A percentile compares a stretch with the other conserved stretches of the same genome.
Conservation (phyloP, 1,140 invertebrate species). For the Euura saliciscinereae region DNA sequence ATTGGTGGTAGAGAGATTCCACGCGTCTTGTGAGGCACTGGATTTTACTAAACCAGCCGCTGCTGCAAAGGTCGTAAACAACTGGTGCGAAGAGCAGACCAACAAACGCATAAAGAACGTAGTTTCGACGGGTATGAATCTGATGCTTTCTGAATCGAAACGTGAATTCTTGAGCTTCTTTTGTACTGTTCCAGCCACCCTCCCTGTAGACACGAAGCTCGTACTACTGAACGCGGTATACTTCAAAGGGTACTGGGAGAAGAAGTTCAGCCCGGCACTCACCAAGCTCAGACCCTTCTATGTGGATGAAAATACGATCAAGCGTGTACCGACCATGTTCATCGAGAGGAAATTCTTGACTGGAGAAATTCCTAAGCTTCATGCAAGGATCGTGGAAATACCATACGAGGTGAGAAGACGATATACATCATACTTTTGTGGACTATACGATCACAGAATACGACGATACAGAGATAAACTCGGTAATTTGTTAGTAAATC, state of each 20-base stretch:
- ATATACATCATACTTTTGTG: neutral
- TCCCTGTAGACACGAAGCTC: conserved; percentile 64
- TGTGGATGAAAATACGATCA: conserved; percentile 42
- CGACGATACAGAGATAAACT: neutral
- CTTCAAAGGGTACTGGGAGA: conserved; percentile 70
- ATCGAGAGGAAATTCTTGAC: conserved; percentile 49
- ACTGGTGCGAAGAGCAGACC: conserved; percentile 77
- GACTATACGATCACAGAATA: conserved; percentile 11
- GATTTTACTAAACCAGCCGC: conserved; percentile 59
- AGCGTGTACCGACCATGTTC: conserved; percentile 58
- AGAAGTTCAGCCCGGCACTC: conserved; percentile 46
- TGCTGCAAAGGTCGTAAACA: conserved; percentile 66
- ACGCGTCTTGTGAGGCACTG: conserved; percentile 59
- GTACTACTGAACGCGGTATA: conserved; percentile 85
- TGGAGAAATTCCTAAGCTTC: conserved; percentile 48
- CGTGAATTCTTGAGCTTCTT: conserved; percentile 14
- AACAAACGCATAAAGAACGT: conserved; percentile 75
- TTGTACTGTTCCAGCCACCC: conserved; percentile 47
- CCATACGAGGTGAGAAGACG: conserved; percentile 39
- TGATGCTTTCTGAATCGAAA: neutral
- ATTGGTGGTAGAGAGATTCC: conserved; percentile 58
- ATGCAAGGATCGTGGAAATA: conserved; percentile 55
- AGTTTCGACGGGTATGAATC: conserved; percentile 53
- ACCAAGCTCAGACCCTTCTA: conserved; percentile 55
- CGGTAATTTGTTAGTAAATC: neutral